phyloP scores from a whole-genome alignment of 2,888 invertebrate species.

The Augochlorella aurata region DNA sequence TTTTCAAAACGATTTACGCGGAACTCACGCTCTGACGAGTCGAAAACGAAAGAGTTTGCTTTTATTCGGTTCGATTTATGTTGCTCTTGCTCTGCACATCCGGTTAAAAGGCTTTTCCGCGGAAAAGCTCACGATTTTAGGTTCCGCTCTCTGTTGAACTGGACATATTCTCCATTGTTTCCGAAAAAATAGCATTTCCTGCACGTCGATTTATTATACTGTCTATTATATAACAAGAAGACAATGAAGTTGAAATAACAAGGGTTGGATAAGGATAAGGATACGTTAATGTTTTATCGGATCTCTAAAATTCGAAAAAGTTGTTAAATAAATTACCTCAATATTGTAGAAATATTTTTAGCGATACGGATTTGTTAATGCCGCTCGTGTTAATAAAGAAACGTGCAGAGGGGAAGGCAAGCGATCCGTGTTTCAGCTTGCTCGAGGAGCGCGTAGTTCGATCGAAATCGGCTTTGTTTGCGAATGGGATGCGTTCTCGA shows the following conservation, averaged over 20 bases:
- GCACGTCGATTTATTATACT: too few relatives aligned
- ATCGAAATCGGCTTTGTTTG: conserved; percentile 8
- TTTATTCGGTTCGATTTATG: not conserved
- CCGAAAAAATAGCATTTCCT: too few relatives aligned
- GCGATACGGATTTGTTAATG: too few relatives aligned
- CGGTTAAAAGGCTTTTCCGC: not conserved
- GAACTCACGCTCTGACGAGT: not conserved
- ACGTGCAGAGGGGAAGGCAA: not conserved
- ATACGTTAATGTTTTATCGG: too few relatives aligned
- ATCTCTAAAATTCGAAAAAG: too few relatives aligned
- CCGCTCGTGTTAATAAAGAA: too few relatives aligned
- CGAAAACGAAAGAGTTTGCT: not conserved
- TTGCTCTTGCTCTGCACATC: not conserved
- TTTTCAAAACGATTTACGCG: not conserved
- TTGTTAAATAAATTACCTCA: too few relatives aligned
- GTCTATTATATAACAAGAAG: too few relatives aligned
- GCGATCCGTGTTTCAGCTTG: not conserved
- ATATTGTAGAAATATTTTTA: too few relatives aligned
- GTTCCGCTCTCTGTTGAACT: not conserved
- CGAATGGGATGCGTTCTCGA: not conserved
- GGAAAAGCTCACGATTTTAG: not conserved
- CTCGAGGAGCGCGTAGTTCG: not conserved
- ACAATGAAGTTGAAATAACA: too few relatives aligned
- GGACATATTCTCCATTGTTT: too few relatives aligned
- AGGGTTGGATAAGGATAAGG: too few relatives aligned